Conservation (phyloP, 2,797 vertebrate genomes). For the Nannoperca obscura region DNA sequence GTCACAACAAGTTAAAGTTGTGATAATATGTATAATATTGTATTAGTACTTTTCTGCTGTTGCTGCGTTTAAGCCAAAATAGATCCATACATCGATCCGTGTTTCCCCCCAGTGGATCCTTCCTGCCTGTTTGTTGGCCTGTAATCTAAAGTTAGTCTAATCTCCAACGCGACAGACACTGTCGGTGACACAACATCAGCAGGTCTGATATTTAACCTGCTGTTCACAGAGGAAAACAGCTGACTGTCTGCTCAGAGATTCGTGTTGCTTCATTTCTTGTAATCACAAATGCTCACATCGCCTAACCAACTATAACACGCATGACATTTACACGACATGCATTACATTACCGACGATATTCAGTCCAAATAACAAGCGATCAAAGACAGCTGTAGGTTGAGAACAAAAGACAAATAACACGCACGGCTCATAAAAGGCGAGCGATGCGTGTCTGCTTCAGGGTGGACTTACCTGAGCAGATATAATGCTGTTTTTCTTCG, state of each 20-base stretch:
- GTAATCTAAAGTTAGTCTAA: neutral
- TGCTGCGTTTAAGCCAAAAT: constrained; percentile 2
- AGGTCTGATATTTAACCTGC: neutral
- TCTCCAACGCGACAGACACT: neutral
- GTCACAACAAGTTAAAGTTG: no score
- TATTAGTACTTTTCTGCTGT: neutral
- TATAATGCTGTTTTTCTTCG: neutral
- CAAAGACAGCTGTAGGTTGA: neutral
- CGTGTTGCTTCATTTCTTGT: neutral
- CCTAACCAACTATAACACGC: neutral
- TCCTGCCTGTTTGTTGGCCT: neutral
- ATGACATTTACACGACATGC: no score
- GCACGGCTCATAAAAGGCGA: neutral
- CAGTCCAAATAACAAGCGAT: neutral
- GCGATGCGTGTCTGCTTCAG: fast-evolving
- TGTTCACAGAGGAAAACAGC: neutral
- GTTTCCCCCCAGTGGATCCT: constrained; percentile 13
- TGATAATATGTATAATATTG: no score
- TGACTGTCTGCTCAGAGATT: neutral
- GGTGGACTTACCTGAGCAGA: constrained; percentile 36
- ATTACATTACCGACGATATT: neutral
- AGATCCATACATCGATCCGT: constrained; percentile 33
- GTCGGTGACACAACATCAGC: neutral
- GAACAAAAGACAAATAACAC: constrained; percentile 43
- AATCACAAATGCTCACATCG: neutral